Evolutionary conservation across 2,888 invertebrate species (phyloP).

Genomic region (Antheraea assamensis): DNA sequence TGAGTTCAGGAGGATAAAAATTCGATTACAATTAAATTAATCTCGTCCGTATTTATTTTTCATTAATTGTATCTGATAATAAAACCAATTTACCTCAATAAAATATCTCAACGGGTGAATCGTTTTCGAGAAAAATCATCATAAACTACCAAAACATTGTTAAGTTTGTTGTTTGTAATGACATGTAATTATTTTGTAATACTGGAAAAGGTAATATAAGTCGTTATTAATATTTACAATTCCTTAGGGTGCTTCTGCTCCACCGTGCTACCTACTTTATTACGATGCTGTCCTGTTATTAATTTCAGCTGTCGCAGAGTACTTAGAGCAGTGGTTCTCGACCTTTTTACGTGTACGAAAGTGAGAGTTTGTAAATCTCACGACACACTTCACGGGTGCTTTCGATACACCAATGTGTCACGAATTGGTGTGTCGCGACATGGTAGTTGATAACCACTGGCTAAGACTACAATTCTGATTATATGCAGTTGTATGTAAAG

Average conservation of each 20-base stretch:
- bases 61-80: constrained; percentile 60
- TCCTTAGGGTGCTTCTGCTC: background rate
- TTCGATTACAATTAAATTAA: constrained; percentile 81
- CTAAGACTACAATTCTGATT: too few relatives aligned
- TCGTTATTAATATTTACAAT: background rate
- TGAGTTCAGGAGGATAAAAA: constrained; percentile 76
- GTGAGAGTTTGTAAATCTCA: too few relatives aligned
- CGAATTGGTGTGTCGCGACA: too few relatives aligned
- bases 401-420: too few relatives aligned
- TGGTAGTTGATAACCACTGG: too few relatives aligned
- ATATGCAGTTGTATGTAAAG: too few relatives aligned
- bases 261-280: background rate
- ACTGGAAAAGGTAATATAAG: background rate
- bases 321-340: background rate
- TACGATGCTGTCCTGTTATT: background rate
- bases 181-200: background rate
- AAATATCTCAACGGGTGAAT: constrained; percentile 2
- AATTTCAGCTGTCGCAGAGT: background rate
- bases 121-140: background rate
- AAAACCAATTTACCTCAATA: constrained; percentile 32
- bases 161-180: background rate
- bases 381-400: too few relatives aligned
- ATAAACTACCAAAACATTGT: constrained; percentile 1
- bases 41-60: constrained; percentile 73
- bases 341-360: too few relatives aligned